Conservation (phyloP, 2,888 invertebrate species). For the Lepidochrysops patricia region DNA sequence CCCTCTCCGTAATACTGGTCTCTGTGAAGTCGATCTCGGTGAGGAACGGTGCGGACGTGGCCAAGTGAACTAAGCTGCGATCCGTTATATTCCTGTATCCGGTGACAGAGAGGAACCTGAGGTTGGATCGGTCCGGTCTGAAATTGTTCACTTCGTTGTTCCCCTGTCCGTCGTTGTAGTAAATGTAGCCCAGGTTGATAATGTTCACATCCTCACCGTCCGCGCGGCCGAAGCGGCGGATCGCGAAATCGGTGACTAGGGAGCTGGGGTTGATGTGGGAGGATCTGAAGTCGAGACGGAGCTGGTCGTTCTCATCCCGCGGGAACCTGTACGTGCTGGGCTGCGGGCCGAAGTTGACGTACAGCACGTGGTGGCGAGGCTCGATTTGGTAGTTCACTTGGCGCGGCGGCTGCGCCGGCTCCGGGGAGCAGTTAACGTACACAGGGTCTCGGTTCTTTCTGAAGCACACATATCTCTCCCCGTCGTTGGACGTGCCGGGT, state of each 20-base stretch:
- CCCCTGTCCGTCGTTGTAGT: conserved; percentile 22
- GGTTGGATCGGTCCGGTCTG: conserved; percentile 54
- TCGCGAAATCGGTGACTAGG: conserved; percentile 46
- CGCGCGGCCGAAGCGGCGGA: conserved; percentile 47
- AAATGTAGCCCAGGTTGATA: conserved; percentile 37
- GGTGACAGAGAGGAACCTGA: conserved; percentile 68
- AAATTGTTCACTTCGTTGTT: conserved; percentile 22
- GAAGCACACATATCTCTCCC: conserved; percentile 24
- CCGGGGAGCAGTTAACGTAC: conserved; percentile 21
- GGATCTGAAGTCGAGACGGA: conserved; percentile 19
- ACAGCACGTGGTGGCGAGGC: conserved; percentile 37
- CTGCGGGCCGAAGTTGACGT: conserved; percentile 41
- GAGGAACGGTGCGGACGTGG: conserved; percentile 74
- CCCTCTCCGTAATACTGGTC: conserved; percentile 76
- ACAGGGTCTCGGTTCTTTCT: conserved; percentile 29
- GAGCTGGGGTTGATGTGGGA: conserved; percentile 30
- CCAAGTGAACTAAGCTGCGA: conserved; percentile 74
- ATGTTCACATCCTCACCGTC: conserved; percentile 44
- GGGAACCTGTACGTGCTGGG: conserved; percentile 31
- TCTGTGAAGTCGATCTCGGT: conserved; percentile 78
- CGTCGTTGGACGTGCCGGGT: conserved; percentile 1
- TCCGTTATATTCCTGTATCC: conserved; percentile 79
- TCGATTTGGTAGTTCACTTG: conserved; percentile 26
- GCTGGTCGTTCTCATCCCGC: conserved; percentile 23
- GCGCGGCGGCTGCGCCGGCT: conserved; percentile 6